Conservation (phyloP, 2,113 vertebrate species). For the Salminus brasiliensis region DNA sequence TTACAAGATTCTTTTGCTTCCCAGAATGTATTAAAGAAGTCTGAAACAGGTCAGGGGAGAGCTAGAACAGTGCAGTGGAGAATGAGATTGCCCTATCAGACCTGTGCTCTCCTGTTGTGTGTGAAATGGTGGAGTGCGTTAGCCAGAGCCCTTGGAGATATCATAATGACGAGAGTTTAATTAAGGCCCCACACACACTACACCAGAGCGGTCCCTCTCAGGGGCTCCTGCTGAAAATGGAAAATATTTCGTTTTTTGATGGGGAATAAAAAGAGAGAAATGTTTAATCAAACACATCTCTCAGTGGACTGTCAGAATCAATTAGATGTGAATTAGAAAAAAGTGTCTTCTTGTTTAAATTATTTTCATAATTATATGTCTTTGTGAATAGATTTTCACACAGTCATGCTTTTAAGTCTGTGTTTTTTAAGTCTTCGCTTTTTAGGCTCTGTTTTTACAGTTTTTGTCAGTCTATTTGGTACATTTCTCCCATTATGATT, state of each 20-base stretch:
- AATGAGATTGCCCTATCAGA: constrained; percentile 15
- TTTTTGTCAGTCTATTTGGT: too few relatives aligned
- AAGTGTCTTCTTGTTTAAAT: constrained; percentile 6
- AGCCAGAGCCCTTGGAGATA: constrained; percentile 33
- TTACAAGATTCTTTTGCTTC: constrained; percentile 1
- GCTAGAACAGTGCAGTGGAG: not conserved
- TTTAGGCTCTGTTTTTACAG: too few relatives aligned
- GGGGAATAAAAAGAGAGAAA: constrained; percentile 18
- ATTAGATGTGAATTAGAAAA: constrained; percentile 19
- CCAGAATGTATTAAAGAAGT: not conserved
- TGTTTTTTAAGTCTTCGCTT: too few relatives aligned
- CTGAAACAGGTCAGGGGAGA: not conserved
- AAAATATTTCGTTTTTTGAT: constrained; percentile 29
- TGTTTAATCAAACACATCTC: constrained; percentile 51
- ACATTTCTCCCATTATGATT: too few relatives aligned
- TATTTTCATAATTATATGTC: constrained; percentile 27
- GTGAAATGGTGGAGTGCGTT: constrained; percentile 40
- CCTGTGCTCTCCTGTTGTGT: constrained; percentile 30
- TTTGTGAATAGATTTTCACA: constrained; percentile 24
- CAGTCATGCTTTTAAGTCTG: not conserved
- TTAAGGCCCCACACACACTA: constrained; percentile 37
- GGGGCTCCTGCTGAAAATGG: constrained; percentile 18
- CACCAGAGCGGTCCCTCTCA: constrained; percentile 7
- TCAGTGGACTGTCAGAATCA: constrained; percentile 28
- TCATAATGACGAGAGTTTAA: constrained; percentile 59